Evolutionary conservation across 1,140 invertebrate genomes (phyloP).

Genomic region (Drosophila virilis): DNA sequence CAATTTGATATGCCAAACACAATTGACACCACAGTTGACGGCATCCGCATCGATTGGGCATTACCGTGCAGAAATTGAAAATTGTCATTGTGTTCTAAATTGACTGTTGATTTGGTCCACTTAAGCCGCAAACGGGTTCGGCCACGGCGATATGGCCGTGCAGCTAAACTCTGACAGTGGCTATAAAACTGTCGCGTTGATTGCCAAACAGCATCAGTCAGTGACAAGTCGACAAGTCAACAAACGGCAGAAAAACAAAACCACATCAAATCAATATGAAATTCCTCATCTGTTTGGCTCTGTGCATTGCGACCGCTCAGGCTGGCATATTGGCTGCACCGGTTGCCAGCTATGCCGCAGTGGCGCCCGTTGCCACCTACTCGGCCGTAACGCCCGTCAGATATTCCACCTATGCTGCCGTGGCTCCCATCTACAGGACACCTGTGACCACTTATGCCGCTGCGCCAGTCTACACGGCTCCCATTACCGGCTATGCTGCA

Average conservation of each 20-base stretch:
- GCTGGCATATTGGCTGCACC: slow-evolving; percentile 25
- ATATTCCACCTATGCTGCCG: slow-evolving; percentile 2
- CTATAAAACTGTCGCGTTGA: slow-evolving; percentile 18
- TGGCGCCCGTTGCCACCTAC: slow-evolving; percentile 29
- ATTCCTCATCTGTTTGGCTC: slow-evolving; percentile 26
- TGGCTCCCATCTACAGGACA: slow-evolving; percentile 14
- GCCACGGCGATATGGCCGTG: neutral
- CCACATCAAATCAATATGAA: slow-evolving; percentile 36
- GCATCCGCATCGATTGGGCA: slow-evolving; percentile 17
- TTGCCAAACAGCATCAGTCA: slow-evolving; percentile 20
- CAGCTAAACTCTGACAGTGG: slow-evolving; percentile 4
- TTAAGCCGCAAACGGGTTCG: slow-evolving; percentile 35
- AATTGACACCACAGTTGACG: slow-evolving; percentile 10
- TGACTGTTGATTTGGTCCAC: slow-evolving; percentile 6
- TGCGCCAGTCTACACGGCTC: slow-evolving; percentile 12
- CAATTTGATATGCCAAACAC: slow-evolving; percentile 9
- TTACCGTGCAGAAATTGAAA: slow-evolving; percentile 33
- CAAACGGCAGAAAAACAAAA: slow-evolving; percentile 15
- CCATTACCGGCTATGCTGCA: slow-evolving; percentile 3
- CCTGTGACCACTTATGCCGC: slow-evolving; percentile 23
- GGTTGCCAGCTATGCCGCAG: slow-evolving; percentile 12
- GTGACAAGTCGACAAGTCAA: slow-evolving; percentile 15
- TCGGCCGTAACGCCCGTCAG: slow-evolving; percentile 3
- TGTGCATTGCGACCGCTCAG: slow-evolving; percentile 22
- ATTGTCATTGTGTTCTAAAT: slow-evolving; percentile 38